Percentiles rank a stretch among this genome's conserved stretches.
Evolutionary conservation across 2,113 vertebrate species (phyloP).

Genomic region (Bostrychus sinensis): DNA sequence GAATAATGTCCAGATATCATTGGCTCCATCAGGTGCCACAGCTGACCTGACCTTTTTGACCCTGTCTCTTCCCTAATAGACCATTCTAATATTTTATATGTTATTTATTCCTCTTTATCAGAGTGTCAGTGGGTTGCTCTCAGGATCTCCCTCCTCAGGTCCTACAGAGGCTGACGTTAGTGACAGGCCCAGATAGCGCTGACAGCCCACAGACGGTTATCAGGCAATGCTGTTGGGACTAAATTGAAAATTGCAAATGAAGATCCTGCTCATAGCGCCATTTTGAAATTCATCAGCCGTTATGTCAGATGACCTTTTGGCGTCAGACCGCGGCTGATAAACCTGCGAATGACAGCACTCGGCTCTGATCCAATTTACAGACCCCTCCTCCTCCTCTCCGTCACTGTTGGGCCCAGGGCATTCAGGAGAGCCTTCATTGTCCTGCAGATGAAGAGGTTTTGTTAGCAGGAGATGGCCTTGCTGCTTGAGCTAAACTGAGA

Average conservation of each 20-base stretch:
- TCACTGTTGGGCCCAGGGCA: constrained; percentile 79
- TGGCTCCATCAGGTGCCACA: constrained; percentile 8
- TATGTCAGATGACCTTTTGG: constrained; percentile 77
- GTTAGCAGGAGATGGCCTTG: constrained; percentile 90
- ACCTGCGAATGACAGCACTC: constrained; percentile 69
- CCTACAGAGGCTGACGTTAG: constrained; percentile 66
- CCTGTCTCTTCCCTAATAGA: constrained; percentile 4
- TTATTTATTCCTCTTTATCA: constrained; percentile 14
- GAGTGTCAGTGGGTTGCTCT: constrained; percentile 15
- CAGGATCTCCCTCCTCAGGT: constrained; percentile 19
- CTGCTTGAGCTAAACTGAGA: background rate
- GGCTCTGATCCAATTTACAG: constrained; percentile 71
- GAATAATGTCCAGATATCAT: background rate
- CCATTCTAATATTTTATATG: constrained; percentile 8
- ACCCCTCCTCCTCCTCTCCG: constrained; percentile 15
- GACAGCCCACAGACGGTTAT: constrained; percentile 74
- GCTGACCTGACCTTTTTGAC: constrained; percentile 15
- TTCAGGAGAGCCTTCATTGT: constrained; percentile 97
- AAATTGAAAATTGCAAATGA: constrained; percentile 79
- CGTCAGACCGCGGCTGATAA: constrained; percentile 68
- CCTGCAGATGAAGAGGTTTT: constrained; percentile 98
- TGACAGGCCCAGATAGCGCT: constrained; percentile 68
- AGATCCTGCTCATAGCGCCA: constrained; percentile 60
- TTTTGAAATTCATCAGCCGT: constrained; percentile 71
- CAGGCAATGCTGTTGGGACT: constrained; percentile 40